Conservation (phyloP, 2,797 vertebrate genomes). For the Xenentodon cancila region DNA sequence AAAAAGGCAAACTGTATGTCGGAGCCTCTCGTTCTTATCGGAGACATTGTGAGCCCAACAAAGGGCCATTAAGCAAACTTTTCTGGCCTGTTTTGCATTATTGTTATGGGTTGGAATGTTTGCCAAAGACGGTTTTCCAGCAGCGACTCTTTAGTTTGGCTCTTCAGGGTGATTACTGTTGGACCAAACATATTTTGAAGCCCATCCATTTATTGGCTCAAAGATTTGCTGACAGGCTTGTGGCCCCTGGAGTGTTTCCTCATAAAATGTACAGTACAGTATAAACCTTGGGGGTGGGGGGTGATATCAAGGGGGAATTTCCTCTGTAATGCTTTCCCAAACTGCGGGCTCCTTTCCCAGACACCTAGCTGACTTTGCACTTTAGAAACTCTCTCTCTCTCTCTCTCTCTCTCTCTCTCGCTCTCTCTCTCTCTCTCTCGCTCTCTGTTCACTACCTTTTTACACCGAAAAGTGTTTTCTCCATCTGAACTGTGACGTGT, state of each 20-base stretch:
- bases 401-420: slow-evolving; percentile 1
- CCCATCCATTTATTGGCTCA: slow-evolving; percentile 57
- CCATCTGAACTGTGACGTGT: slow-evolving; percentile 29
- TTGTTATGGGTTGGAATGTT: slow-evolving; percentile 27
- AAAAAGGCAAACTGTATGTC: not conserved
- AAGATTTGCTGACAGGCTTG: slow-evolving; percentile 65
- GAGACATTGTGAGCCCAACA: slow-evolving; percentile 27
- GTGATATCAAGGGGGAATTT: slow-evolving; percentile 55
- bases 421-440: slow-evolving; percentile 5
- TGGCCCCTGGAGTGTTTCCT: slow-evolving; percentile 48
- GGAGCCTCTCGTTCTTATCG: slow-evolving; percentile 28
- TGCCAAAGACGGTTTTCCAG: slow-evolving; percentile 46
- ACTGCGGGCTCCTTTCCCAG: slow-evolving; percentile 42
- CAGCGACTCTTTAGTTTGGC: slow-evolving; percentile 40
- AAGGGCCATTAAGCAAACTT: slow-evolving; percentile 17
- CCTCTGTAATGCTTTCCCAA: slow-evolving; percentile 54
- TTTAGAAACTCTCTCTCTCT: slow-evolving; percentile 16
- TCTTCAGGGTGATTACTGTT: slow-evolving; percentile 44
- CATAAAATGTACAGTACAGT: slow-evolving; percentile 55
- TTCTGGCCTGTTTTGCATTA: slow-evolving; percentile 51
- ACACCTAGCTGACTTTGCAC: slow-evolving; percentile 53
- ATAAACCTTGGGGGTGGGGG: slow-evolving; percentile 37
- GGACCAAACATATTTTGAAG: slow-evolving; percentile 45
- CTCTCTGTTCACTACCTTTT: slow-evolving; percentile 24
- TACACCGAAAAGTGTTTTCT: slow-evolving; percentile 31